Conservation (phyloP, 2,888 invertebrate genomes). For the Zhuqinia jingwanae region DNA sequence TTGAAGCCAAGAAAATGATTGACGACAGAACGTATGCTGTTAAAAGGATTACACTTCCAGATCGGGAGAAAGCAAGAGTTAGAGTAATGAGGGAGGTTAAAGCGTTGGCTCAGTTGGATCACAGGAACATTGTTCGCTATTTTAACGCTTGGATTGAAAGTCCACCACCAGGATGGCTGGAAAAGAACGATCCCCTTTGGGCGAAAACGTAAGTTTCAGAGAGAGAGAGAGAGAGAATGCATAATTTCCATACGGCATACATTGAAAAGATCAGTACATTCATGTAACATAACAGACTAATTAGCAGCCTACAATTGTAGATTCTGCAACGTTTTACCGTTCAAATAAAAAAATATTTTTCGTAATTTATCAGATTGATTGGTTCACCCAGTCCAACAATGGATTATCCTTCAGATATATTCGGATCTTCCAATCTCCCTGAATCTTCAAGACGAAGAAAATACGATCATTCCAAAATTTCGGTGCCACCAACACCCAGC, state of each 20-base stretch:
- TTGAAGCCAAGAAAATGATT: constrained; percentile 95
- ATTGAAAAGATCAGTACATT: too few relatives aligned
- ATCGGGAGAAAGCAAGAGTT: constrained; percentile 89
- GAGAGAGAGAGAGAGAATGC: too few relatives aligned
- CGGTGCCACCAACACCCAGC: constrained; percentile 74
- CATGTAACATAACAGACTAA: constrained; percentile 11
- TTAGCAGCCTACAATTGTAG: neutral
- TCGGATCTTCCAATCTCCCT: constrained; percentile 30
- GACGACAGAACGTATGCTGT: constrained; percentile 97
- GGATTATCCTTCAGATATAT: constrained; percentile 70
- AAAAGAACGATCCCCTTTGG: constrained; percentile 87
- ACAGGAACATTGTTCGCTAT: constrained; percentile 96
- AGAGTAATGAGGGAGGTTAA: constrained; percentile 97
- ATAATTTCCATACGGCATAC: too few relatives aligned
- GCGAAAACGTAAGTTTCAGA: constrained; percentile 78
- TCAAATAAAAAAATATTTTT: neutral
- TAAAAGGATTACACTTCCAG: constrained; percentile 94
- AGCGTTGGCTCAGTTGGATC: constrained; percentile 96
- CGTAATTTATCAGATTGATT: constrained; percentile 48
- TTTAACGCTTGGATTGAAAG: constrained; percentile 97
- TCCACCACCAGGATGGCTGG: constrained; percentile 94
- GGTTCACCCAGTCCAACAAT: constrained; percentile 70
- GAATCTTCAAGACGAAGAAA: constrained; percentile 38
- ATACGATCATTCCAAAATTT: constrained; percentile 76
- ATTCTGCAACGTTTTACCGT: neutral